Evolutionary conservation across 2,797 vertebrate genomes (phyloP), one percentile per base, ranked within the genome.

Genomic region (Neopelma chrysocephalum): DNA sequence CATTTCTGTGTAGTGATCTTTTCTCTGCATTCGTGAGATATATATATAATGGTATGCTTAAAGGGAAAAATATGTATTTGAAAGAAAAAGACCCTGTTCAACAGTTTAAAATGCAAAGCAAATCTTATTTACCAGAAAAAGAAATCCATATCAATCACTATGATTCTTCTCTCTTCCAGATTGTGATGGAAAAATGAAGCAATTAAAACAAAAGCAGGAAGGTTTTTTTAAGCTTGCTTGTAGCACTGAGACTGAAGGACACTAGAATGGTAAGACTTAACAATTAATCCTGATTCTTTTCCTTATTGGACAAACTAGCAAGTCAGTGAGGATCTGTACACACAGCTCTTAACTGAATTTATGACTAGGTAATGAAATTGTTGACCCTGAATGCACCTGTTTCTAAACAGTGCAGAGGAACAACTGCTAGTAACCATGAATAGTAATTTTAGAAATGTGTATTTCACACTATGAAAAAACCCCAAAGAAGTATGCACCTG

Each of bases 21-120:
- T 89, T 89, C 82, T 75, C 90, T 97, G 93, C 90, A 76, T 92
- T 27, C 40, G 16, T 87, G 96, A 94, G 96, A 96, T 95, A 95
- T 90, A 93, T 36, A 85, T 47, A 90, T 93, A 80, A 95, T 80
- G 42, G n/a, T 72, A 66, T 69, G 87, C 91, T 94, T 87, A 95
- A 95, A 96, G 84, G 82, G 61, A 91, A 96, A 93, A 93, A 82
- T 23, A 86, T 6, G 53, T 81, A 48, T 82, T 92, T 89, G 85
- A 87, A 91, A 81, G 71, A 42, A 89, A 91, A 90, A 27, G 34
- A 21, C 5, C 62, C 56, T 54, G n/a, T 65, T 77, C 64, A 84
- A 94, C 68, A 92, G 70, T 82, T 82, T 90, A 72, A 96, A 96
- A 94, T 71, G 61, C 77, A 95, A 90, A 96, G 48, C 87, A 88